Evolutionary conservation across 1,140 invertebrate species (phyloP).

Genomic region (Leptinotarsa undecemlineata): DNA sequence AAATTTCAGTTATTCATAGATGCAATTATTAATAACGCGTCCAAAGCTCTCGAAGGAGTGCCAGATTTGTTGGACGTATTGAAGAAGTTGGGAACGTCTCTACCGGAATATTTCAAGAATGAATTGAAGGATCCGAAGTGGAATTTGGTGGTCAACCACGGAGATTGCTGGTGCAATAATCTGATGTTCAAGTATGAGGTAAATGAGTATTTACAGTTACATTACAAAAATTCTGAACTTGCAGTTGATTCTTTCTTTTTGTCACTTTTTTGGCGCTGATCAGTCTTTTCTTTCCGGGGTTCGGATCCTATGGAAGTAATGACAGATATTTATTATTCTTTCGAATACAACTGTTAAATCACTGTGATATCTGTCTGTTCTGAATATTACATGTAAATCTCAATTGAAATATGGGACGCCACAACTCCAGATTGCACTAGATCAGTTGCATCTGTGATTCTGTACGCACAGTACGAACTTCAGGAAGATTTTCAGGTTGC

Average conservation of each 20-base stretch:
- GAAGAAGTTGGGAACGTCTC: slow-evolving; percentile 28
- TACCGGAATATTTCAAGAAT: slow-evolving; percentile 26
- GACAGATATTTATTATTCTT: too few relatives aligned
- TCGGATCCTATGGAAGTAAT: too few relatives aligned
- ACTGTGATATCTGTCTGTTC: too few relatives aligned
- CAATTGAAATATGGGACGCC: too few relatives aligned
- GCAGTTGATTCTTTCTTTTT: slow-evolving; percentile 11
- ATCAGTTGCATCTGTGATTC: too few relatives aligned
- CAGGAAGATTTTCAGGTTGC: too few relatives aligned
- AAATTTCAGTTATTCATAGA: slow-evolving; percentile 44
- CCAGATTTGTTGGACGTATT: slow-evolving; percentile 23
- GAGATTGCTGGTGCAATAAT: slow-evolving; percentile 62
- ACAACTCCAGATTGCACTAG: too few relatives aligned
- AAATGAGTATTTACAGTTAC: slow-evolving; percentile 18
- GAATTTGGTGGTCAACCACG: slow-evolving; percentile 56
- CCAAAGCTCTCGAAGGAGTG: slow-evolving; percentile 25
- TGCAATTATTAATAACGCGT: slow-evolving; percentile 23
- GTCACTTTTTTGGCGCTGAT: neutral
- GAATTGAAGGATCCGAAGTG: slow-evolving; percentile 5
- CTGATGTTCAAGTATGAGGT: slow-evolving; percentile 61
- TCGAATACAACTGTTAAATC: too few relatives aligned
- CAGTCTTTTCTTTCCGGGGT: too few relatives aligned
- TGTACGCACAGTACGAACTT: too few relatives aligned
- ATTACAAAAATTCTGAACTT: slow-evolving; percentile 7
- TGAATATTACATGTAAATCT: too few relatives aligned